Conservation (phyloP, 2,797 vertebrate genomes). For the Sebastes oblongus region DNA sequence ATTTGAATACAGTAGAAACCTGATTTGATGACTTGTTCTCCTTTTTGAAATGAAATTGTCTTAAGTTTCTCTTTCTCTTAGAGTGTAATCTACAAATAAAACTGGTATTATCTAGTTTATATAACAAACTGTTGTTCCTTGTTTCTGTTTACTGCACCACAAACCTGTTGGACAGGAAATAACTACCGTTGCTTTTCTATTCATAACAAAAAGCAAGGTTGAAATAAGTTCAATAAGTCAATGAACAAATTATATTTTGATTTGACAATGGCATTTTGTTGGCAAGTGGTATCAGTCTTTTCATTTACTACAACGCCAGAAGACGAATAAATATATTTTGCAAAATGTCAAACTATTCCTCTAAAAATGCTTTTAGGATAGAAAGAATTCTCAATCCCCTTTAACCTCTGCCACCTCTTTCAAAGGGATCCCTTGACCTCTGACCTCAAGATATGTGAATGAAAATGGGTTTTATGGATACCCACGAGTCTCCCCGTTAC, state of each 20-base stretch:
- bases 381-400: too few species aligned
- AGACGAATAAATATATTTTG: background rate
- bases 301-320: background rate
- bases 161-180: background rate
- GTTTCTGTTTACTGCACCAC: background rate
- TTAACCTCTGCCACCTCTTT: too few species aligned
- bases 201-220: background rate
- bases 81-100: slow-evolving; percentile 79
- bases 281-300: rapidly evolving
- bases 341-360: background rate
- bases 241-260: background rate
- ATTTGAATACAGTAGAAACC: slow-evolving; percentile 58
- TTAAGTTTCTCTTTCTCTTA: slow-evolving; percentile 62
- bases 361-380: background rate
- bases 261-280: background rate
- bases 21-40: slow-evolving; percentile 63
- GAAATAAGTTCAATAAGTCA: background rate
- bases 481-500: too few species aligned
- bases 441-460: too few species aligned
- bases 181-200: background rate
- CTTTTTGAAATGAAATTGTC: slow-evolving; percentile 70
- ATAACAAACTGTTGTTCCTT: slow-evolving; percentile 29
- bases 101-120: slow-evolving; percentile 77
- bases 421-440: too few species aligned
- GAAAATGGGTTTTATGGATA: too few species aligned